Percentiles rank a stretch among this genome's conserved stretches.
These are phyloP conservation scores for Macaca nemestrina DNA, from an alignment of 2,113 vertebrate genomes.

Conservation along the genomic window DNA sequence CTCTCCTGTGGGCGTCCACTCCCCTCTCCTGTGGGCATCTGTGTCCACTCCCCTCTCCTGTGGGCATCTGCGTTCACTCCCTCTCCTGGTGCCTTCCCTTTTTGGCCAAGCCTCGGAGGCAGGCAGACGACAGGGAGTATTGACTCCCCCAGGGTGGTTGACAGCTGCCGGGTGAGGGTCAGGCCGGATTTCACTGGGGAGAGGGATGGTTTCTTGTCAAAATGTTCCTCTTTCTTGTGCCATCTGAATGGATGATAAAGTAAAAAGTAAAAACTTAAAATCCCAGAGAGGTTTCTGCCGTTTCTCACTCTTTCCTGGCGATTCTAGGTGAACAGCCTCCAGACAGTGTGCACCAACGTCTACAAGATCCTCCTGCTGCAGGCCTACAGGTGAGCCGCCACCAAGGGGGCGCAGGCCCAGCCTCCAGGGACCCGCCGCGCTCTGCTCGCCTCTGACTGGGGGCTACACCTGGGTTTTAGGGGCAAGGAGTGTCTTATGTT, in stretches of 20 bases:
- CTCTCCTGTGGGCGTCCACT: accelerated
- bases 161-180: accelerated
- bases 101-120: no score
- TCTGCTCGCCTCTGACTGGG: neutral
- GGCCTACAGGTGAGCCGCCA: constrained; percentile 89
- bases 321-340: constrained; percentile 90
- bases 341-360: constrained; percentile 88
- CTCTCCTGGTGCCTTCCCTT: neutral
- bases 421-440: no score
- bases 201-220: accelerated
- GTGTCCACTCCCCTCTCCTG: no score
- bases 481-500: accelerated
- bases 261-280: accelerated
- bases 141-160: neutral
- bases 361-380: constrained; percentile 95
- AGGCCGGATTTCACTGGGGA: neutral
- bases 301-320: accelerated
- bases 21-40: no score
- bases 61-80: no score
- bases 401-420: neutral
- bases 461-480: neutral
- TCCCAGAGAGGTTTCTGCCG: accelerated
- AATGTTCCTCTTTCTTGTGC: accelerated
- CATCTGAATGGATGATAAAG: accelerated
- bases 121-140: neutral